Evolutionary conservation across 37 sponge, comb jelly and placozoan species (phyloP), one percentile per base, ranked within the genome.

Genomic region (Hormiphora californensis): DNA sequence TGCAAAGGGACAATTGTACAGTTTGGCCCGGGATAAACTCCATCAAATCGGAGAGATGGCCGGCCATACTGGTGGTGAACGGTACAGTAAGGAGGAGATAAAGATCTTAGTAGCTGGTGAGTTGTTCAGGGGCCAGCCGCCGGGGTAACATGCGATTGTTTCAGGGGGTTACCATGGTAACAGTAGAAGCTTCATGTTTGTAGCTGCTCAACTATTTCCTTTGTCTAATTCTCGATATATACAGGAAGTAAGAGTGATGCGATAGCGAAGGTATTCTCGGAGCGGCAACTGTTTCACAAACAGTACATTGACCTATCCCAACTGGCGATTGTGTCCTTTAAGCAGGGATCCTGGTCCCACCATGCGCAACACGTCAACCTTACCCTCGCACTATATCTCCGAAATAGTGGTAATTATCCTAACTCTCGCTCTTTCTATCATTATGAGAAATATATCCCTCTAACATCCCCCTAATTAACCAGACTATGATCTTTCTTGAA

Each of bases 241-340:
- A n/a, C n/a, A n/a, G n/a, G n/a, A n/a, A n/a, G n/a, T n/a, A n/a
- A n/a, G n/a, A n/a, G n/a, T n/a, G n/a, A n/a, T n/a, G n/a, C n/a
- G n/a, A n/a, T n/a, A n/a, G n/a, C n/a, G n/a, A 73, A 73, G 44
- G 17, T 73, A 22, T 46, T 73, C 46, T 43, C 81, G 3, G 81
- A 73, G 46, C 40, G 43, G 44, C 43, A 43, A 0, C 43, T 73
- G 27, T 73, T 73, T 46, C 81, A 73, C 81, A 73, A 73, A 28
- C 81, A 73, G 81, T 73, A 73, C 44, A 73, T 73, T 46, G 81
- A 73, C 81, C 81, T 73, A 28, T 73, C 46, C 25, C 81, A 73
- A 33, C 81, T 73, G 39, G 40, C 81, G 28, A 73, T 73, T 15
- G 81, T 73, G 28, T 73, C 81, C 44, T 73, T 73, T 28, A 73